Percentiles rank a stretch among this genome's conserved stretches.
Evolutionary conservation across 2,797 vertebrate species (phyloP).

Genomic region (Paramormyrops hopkinsi): DNA sequence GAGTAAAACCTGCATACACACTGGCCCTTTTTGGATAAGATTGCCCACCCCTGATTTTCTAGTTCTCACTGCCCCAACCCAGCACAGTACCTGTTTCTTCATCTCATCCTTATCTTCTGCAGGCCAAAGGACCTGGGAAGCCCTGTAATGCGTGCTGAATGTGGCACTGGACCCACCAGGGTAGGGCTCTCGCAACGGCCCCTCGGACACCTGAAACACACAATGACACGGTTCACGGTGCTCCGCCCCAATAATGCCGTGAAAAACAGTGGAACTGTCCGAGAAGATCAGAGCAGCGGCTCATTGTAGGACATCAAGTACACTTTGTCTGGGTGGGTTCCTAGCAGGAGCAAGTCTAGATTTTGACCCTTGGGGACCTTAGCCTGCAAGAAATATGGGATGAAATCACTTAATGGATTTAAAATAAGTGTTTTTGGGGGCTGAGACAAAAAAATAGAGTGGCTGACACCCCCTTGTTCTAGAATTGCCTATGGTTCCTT

Average conservation of each 20-base stretch:
- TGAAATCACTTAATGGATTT: not conserved
- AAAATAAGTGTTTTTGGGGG: not conserved
- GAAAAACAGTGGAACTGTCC: not conserved
- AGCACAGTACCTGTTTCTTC: conserved; percentile 65
- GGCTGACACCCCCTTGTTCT: not conserved
- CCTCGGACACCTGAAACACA: conserved; percentile 48
- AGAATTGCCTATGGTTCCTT: not conserved
- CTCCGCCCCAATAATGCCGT: too few relatives aligned
- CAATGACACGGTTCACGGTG: not conserved
- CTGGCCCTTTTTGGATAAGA: not conserved
- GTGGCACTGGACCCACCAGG: conserved; percentile 21
- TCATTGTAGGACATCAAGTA: not conserved
- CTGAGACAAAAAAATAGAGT: not conserved
- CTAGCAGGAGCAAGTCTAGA: not conserved
- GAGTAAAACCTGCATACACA: not conserved
- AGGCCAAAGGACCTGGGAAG: conserved; percentile 55
- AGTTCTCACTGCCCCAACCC: not conserved
- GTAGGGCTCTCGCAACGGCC: conserved; percentile 19
- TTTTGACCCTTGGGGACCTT: not conserved
- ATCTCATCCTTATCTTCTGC: conserved; percentile 66
- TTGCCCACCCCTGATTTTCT: not conserved
- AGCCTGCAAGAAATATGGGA: not conserved
- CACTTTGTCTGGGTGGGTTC: not conserved
- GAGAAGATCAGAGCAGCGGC: not conserved
- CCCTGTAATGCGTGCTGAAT: conserved; percentile 30